These are phyloP conservation scores for Willisornis vidua DNA, from an alignment of 2,113 vertebrate species.

Conservation along the genomic window DNA sequence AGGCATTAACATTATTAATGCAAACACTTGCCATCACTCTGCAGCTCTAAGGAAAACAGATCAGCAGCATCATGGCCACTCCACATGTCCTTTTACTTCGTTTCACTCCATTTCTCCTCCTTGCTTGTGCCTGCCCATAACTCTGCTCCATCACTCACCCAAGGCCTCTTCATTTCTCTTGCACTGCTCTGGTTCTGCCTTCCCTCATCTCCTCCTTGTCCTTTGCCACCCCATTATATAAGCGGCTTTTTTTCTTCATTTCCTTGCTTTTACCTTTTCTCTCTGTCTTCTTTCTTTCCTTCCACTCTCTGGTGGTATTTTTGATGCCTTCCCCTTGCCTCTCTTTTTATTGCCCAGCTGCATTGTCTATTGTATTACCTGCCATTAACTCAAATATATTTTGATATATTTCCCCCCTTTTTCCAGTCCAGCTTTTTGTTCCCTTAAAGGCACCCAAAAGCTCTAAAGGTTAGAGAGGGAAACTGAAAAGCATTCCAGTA, in stretches of 20 bases:
- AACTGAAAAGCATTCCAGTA: constrained; percentile 56
- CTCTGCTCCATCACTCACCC: neutral
- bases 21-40: neutral
- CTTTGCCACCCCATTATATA: neutral
- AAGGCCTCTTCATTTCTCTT: neutral
- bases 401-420: constrained; percentile 34
- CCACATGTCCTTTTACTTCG: neutral
- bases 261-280: constrained; percentile 23
- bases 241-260: neutral
- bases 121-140: neutral
- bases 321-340: neutral
- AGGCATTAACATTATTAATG: neutral
- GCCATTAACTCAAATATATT: constrained; percentile 50
- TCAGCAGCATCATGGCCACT: neutral
- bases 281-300: neutral
- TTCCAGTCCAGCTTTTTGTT: constrained; percentile 18
- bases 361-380: constrained; percentile 10
- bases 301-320: neutral
- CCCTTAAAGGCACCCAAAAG: constrained; percentile 32
- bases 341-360: neutral
- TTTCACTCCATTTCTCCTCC: constrained; percentile 21
- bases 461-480: constrained; percentile 28
- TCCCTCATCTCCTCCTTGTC: neutral
- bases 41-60: neutral
- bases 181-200: neutral